Percentiles rank a stretch among this genome's conserved stretches.
phyloP scores from a whole-genome alignment of 2,113 vertebrate species.

The Pollimyrus isidori region DNA sequence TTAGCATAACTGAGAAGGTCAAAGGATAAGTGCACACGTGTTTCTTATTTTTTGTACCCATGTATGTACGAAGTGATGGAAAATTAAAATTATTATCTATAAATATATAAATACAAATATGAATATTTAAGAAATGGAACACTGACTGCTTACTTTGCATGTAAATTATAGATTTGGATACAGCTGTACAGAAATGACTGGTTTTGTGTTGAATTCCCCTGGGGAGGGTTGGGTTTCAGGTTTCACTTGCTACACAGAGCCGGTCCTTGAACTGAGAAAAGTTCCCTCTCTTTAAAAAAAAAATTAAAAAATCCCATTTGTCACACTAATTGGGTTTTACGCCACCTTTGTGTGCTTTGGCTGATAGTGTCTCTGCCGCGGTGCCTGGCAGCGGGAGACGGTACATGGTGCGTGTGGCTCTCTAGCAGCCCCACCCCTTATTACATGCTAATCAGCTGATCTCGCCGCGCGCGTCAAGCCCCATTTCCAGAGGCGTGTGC shows the following conservation, averaged over 20 bases:
- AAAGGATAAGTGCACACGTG: conserved; percentile 11
- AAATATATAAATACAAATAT: conserved; percentile 36
- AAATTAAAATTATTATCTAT: conserved; percentile 46
- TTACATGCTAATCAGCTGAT: not conserved
- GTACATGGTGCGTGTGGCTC: not conserved
- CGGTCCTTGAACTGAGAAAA: not conserved
- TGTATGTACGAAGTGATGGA: conserved; percentile 49
- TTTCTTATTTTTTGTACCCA: conserved; percentile 39
- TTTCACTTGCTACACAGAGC: not conserved
- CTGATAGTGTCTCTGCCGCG: not conserved
- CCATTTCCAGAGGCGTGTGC: not conserved
- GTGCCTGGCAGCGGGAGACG: not conserved
- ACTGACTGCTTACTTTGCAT: conserved; percentile 13
- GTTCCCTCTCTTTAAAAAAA: not conserved
- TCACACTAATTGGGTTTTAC: not conserved
- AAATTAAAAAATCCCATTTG: not conserved
- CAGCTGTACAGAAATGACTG: not conserved
- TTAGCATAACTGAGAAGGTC: not conserved
- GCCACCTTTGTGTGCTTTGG: not conserved
- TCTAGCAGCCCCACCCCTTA: not conserved
- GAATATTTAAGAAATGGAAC: conserved; percentile 50
- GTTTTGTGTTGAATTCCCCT: not conserved
- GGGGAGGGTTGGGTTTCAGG: not conserved
- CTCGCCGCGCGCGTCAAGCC: not conserved
- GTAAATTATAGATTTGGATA: not conserved